Base-by-base conservation (phyloP, 1,140 invertebrate genomes). In the Plodia interpunctella region DNA sequence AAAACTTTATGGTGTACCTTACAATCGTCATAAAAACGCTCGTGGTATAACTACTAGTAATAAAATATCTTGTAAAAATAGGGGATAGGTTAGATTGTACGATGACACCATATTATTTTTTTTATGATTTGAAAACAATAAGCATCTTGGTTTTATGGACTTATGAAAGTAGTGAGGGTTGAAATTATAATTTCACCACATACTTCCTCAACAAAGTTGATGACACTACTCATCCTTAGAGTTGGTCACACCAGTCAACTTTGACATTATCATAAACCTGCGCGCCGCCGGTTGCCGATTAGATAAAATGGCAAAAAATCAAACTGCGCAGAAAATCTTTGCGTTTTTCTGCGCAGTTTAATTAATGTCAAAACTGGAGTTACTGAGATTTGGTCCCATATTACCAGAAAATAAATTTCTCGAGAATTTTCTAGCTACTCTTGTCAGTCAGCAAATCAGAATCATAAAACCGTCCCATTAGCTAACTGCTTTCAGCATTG, bases 401-500 rank as follows among this genome's bases (percentile, higher is more conserved):
- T n/a, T n/a, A n/a, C n/a, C n/a, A n/a, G n/a, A n/a, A n/a, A n/a
- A n/a, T n/a, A n/a, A n/a, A n/a, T n/a, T n/a, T n/a, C n/a, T n/a
- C n/a, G n/a, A n/a, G n/a, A n/a, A n/a, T n/a, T n/a, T n/a, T n/a
- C n/a, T n/a, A n/a, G n/a, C n/a, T n/a, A n/a, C n/a, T n/a, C n/a
- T n/a, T n/a, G n/a, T n/a, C n/a, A n/a, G n/a, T n/a, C n/a, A 15
- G 10, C 38, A 44, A 44, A 44, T 15, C 2, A 44, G 13, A 44
- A 3, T 3, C 2, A 44, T 44, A 44, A 44, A 44, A 44, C 38
- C 38, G 38, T 44, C 13, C 38, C 15, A 44, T 44, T 44, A 44
- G 38, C 38, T 44, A 44, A 44, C 38, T 44, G 38, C n/a, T 28
- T 30, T n/a, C 20, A 53, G 15, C 13, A 55, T 44, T 55, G 54